A percentile compares a stretch with the other conserved stretches of the same genome.
These are phyloP conservation scores for Parascotia fuliginaria DNA, from an alignment of 2,888 invertebrate genomes.

Conservation along the genomic window DNA sequence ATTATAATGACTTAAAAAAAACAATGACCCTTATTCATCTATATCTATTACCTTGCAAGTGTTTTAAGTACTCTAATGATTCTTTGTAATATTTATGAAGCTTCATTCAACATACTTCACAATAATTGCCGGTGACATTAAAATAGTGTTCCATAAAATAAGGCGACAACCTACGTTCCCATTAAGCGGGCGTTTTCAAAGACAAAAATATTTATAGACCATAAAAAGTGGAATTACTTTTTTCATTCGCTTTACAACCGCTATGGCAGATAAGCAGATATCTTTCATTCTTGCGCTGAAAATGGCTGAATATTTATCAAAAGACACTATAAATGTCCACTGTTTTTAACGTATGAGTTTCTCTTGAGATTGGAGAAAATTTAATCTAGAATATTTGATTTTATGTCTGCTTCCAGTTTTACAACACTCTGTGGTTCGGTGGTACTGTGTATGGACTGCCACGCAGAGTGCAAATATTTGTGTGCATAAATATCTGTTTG, in stretches of 20 bases:
- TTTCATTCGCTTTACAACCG: constrained; percentile 8
- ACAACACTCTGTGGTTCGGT: too few relatives aligned
- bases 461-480: too few relatives aligned
- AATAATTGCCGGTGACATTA: too few relatives aligned
- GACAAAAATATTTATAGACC: constrained; percentile 5
- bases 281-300: neutral
- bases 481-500: too few relatives aligned
- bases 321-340: neutral
- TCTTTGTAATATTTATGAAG: too few relatives aligned
- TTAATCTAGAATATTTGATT: neutral
- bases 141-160: too few relatives aligned
- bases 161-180: constrained; percentile 1
- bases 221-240: constrained; percentile 12
- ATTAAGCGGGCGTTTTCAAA: constrained; percentile 6
- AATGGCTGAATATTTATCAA: neutral
- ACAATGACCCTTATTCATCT: too few relatives aligned
- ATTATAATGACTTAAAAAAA: too few relatives aligned
- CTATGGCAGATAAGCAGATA: constrained; percentile 5
- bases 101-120: too few relatives aligned
- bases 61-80: too few relatives aligned
- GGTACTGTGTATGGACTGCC: too few relatives aligned
- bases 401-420: neutral
- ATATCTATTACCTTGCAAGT: too few relatives aligned
- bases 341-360: neutral
- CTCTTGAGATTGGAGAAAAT: neutral